Conservation (phyloP, 2,113 vertebrate genomes). For the Phasianus colchicus region DNA sequence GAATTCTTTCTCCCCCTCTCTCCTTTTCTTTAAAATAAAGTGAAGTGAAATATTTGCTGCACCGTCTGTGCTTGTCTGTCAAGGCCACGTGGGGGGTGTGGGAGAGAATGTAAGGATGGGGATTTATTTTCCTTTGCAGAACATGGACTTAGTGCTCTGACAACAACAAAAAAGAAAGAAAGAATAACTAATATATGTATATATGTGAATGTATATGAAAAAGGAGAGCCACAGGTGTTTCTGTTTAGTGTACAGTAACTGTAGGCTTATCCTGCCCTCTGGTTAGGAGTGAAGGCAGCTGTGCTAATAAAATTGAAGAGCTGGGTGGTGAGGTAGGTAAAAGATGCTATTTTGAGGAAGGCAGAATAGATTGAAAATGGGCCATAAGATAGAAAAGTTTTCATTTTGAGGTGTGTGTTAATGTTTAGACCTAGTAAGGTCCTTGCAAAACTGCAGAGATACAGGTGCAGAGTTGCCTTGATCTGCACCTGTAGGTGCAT, state of each 20-base stretch:
- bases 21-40: constrained; percentile 80
- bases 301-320: constrained; percentile 70
- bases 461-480: not conserved
- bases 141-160: constrained; percentile 51
- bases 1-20: constrained; percentile 75
- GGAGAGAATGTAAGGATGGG: constrained; percentile 50
- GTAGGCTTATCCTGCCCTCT: constrained; percentile 59
- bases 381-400: not conserved
- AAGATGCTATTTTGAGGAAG: constrained; percentile 34
- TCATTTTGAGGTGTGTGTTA: not conserved
- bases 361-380: not conserved
- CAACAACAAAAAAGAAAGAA: constrained; percentile 60
- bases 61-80: constrained; percentile 63
- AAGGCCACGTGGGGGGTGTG: constrained; percentile 44
- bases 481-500: not conserved
- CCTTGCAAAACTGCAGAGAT: not conserved
- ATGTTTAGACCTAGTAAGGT: not conserved
- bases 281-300: constrained; percentile 69
- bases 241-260: constrained; percentile 68
- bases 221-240: constrained; percentile 69
- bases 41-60: constrained; percentile 78
- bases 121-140: constrained; percentile 73
- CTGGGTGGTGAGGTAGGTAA: constrained; percentile 50
- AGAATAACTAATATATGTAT: constrained; percentile 44
- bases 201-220: constrained; percentile 35